These are phyloP conservation scores for Steinernema carpocapsae DNA, from an alignment of 2,888 invertebrate species.

Conservation along the genomic window DNA sequence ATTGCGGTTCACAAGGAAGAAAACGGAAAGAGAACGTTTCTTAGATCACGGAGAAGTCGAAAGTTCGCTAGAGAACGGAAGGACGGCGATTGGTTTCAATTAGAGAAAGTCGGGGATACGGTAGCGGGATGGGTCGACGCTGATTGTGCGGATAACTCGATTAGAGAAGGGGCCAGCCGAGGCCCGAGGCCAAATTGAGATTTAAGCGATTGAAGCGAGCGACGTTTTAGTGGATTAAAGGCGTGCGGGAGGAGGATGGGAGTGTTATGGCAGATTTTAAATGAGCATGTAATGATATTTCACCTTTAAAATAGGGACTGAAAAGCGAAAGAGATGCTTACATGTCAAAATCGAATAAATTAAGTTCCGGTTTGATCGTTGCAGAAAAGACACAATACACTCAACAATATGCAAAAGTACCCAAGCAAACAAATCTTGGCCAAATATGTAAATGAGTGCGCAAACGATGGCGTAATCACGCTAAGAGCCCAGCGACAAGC, in stretches of 20 bases:
- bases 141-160: conserved; percentile 12
- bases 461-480: conserved; percentile 31
- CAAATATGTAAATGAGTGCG: conserved; percentile 31
- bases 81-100: neutral
- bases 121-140: conserved; percentile 4
- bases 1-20: neutral
- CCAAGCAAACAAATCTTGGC: neutral
- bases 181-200: neutral
- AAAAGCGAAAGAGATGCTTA: too few relatives aligned
- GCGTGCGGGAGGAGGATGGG: neutral
- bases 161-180: neutral
- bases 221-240: neutral
- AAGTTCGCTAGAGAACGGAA: neutral
- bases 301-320: too few relatives aligned
- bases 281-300: too few relatives aligned
- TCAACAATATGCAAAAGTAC: neutral
- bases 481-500: conserved; percentile 18
- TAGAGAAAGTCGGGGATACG: neutral
- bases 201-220: neutral
- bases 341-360: too few relatives aligned
- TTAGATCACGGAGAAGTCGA: neutral
- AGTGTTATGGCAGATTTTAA: neutral
- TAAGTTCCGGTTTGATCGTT: too few relatives aligned
- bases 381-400: too few relatives aligned
- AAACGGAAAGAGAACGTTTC: neutral